Evolutionary conservation across 2,888 invertebrate species (phyloP), one percentile per base, ranked within the genome.

Genomic region (Scelioninae gen. 1): DNA sequence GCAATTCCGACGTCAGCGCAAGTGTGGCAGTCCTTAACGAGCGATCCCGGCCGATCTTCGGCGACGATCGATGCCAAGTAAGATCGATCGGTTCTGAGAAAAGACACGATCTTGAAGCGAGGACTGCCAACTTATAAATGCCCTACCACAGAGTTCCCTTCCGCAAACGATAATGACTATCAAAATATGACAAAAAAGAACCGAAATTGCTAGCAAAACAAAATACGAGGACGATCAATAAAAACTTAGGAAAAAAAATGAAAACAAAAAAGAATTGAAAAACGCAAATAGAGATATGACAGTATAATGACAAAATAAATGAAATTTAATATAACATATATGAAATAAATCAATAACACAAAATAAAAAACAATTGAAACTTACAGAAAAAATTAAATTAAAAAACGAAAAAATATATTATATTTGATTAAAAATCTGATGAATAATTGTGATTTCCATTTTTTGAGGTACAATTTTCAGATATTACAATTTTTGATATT

Each of bases 1-100:
- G 89, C 89, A 89, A 91, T 87, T 88, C 85, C 88, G 85, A 87
- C 89, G 87, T 90, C 89, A 90, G 88, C 88, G 85, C 76, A 84
- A 85, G 85, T 86, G 84, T 78, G 78, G 77, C 80, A 78, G 74
- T 85, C 83, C 84, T 83, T 85, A 85, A 85, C 77, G 83, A 85
- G 85, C 84, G 69, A 78, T 83, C 80, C 63, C 60, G 71, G 77
- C 76, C 71, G 78, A 83, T 83, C 83, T 77, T 83, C 68, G 72
- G 68, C 62, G 68, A 83, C 80, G 83, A 80, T 80, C 83, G 83
- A 81, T 81, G 83, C 69, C 77, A 77, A 81, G 62, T 53, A 69
- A 81, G 81, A 84, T 78, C 80, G 83, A 84, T 81, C 81, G 83
- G 51, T 81, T 81, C 83, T 75, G 83, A 85, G 83, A 84, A 84